Evolutionary conservation across 2,113 vertebrate species (phyloP).

Genomic region (Manacus vitellinus): DNA sequence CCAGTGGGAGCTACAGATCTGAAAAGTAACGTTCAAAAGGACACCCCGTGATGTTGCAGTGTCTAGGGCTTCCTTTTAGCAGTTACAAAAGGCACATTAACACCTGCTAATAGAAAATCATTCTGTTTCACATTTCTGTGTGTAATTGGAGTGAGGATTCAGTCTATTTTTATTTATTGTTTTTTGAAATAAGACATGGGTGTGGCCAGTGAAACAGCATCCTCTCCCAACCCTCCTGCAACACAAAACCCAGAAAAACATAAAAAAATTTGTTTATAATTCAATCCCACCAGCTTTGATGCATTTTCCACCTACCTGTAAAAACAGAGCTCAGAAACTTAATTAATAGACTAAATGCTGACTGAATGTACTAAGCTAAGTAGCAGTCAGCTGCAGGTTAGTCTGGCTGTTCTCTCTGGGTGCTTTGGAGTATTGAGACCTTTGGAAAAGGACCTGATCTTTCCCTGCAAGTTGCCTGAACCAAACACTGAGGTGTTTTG

Average conservation of each 20-base stretch:
- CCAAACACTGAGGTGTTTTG: neutral
- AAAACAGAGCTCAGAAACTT: neutral
- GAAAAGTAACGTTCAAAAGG: neutral
- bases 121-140: neutral
- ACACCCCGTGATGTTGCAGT: neutral
- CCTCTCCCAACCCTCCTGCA: neutral
- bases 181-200: neutral
- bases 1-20: neutral
- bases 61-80: neutral
- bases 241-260: neutral
- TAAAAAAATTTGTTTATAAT: neutral
- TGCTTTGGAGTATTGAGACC: neutral
- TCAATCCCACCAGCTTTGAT: neutral
- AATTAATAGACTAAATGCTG: neutral
- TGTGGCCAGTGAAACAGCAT: neutral
- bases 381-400: neutral
- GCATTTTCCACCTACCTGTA: neutral
- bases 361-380: neutral
- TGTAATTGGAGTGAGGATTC: neutral
- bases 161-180: neutral
- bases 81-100: neutral
- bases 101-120: neutral
- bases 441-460: neutral
- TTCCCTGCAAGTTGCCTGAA: neutral
- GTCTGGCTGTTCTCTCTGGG: neutral